A percentile compares a stretch with the other conserved stretches of the same genome.
These are phyloP conservation scores for Pluvianellus socialis DNA, from an alignment of 2,113 vertebrate genomes.

Conservation along the genomic window DNA sequence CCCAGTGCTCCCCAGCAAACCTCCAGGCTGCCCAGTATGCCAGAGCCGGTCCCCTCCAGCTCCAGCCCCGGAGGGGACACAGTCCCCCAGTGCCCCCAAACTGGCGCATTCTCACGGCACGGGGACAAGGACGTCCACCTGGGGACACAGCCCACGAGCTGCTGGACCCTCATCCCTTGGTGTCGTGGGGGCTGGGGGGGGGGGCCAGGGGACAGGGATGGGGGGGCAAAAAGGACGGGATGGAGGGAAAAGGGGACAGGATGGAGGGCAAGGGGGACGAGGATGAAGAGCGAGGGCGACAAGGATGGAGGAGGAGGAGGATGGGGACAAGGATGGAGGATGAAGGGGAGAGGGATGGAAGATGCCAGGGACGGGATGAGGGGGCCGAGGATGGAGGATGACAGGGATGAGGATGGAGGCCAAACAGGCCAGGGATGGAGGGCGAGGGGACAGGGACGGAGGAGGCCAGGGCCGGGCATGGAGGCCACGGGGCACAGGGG, in stretches of 20 bases:
- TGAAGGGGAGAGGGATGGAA: not conserved
- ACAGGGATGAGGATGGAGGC: too few relatives aligned
- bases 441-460: not conserved
- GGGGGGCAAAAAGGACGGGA: not conserved
- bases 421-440: not conserved
- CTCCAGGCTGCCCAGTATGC: not conserved
- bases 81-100: not conserved
- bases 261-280: not conserved
- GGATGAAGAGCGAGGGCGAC: not conserved
- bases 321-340: accelerated
- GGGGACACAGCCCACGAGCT: not conserved
- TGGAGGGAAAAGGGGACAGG: not conserved
- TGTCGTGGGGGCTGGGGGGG: accelerated
- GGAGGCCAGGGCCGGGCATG: not conserved
- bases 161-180: not conserved
- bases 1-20: not conserved
- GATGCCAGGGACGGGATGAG: not conserved
- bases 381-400: not conserved
- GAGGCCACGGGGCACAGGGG: too few relatives aligned
- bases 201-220: not conserved
- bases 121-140: accelerated
- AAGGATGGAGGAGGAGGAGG: accelerated
- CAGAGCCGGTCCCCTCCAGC: too few relatives aligned
- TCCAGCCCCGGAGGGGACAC: accelerated
- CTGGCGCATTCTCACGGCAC: accelerated